Conservation (phyloP, 2,888 invertebrate genomes). For the Caenorhabditis auriculariae region DNA sequence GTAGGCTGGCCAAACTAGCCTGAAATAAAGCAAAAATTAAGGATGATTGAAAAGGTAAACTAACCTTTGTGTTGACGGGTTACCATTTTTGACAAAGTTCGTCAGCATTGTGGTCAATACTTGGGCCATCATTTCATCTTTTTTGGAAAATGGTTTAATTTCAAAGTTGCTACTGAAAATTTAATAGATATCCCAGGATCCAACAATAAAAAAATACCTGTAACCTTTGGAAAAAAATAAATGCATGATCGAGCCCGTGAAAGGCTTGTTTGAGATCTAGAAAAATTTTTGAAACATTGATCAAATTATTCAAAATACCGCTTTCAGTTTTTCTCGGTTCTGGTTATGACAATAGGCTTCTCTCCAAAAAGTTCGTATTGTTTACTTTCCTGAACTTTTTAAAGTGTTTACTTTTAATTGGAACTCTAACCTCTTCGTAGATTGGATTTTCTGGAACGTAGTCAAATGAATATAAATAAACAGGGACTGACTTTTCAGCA, state of each 20-base stretch:
- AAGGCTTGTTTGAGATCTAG: slow-evolving; percentile 51
- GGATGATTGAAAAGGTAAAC: slow-evolving; percentile 1
- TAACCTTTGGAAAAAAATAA: slow-evolving; percentile 62
- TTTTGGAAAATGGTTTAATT: slow-evolving; percentile 56
- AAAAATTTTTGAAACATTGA: not conserved
- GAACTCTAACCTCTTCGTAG: slow-evolving; percentile 52
- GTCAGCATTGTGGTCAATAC: slow-evolving; percentile 56
- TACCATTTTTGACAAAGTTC: slow-evolving; percentile 54
- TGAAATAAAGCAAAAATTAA: slow-evolving; percentile 20
- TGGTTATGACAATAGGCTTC: slow-evolving; percentile 44
- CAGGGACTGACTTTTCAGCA: slow-evolving; percentile 43
- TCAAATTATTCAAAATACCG: not conserved
- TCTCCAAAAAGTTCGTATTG: slow-evolving; percentile 56
- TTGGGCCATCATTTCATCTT: slow-evolving; percentile 56
- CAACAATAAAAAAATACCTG: slow-evolving; percentile 19
- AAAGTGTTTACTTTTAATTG: slow-evolving; percentile 2
- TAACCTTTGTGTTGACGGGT: slow-evolving; percentile 39
- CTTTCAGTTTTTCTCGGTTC: slow-evolving; percentile 31
- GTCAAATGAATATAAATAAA: slow-evolving; percentile 62
- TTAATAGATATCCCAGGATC: too few relatives aligned
- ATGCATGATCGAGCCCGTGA: slow-evolving; percentile 63
- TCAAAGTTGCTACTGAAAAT: slow-evolving; percentile 31
- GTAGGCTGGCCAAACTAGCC: slow-evolving; percentile 55
- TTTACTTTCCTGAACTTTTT: slow-evolving; percentile 30
- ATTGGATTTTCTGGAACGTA: slow-evolving; percentile 57